Base-by-base conservation (phyloP, 2,888 invertebrate genomes). In the Drosophila meridiana region DNA sequence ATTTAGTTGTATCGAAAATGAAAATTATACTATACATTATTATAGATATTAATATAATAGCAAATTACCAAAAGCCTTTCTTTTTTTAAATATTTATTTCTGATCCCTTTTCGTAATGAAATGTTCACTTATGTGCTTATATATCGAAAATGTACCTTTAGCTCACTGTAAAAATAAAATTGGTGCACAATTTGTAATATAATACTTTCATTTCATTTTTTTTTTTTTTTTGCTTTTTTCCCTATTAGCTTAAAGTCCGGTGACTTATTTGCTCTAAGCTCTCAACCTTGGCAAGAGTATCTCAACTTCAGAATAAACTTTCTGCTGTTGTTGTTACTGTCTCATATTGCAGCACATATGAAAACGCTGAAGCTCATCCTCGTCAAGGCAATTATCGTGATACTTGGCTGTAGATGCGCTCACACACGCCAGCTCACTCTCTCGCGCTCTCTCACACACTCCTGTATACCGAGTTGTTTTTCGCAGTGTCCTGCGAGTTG, bases 311-410 rank as follows among this genome's bases (percentile, higher is more conserved):
- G 9, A 53, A 34, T 30, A 20, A 38, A 48, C 8, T 40, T 45
- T 28, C 9, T n/a, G 14, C 5, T 58, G 20, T n/a, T 58, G 45
- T 40, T 34, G 28, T 13, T 48, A 4, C 42, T 50, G 40, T 26
- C 59, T 60, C 52, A 48, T 62, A 57, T 78, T 60, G 57, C 73
- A 69, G 67, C 73, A 70, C 60, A 74, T 47, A 61, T 69, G 66
- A 30, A 13, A 62, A 52, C 56, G 59, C 52, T 14, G 57, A 50
- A 72, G 62, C 69, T 78, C 73, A 56, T 74, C 70, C 76, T 69
- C 65, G 58, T 66, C 45, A 64, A 58, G 76, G 71, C 89, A 89
- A 85, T 87, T 89, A 87, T 87, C 55, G 60, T 61, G 70, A 79
- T 77, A 77, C 70, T 73, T 58, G 60, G 67, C 59, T 38, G 11